phyloP scores from a whole-genome alignment of 2,797 vertebrate genomes.

The Lindbergichthys nudifrons region DNA sequence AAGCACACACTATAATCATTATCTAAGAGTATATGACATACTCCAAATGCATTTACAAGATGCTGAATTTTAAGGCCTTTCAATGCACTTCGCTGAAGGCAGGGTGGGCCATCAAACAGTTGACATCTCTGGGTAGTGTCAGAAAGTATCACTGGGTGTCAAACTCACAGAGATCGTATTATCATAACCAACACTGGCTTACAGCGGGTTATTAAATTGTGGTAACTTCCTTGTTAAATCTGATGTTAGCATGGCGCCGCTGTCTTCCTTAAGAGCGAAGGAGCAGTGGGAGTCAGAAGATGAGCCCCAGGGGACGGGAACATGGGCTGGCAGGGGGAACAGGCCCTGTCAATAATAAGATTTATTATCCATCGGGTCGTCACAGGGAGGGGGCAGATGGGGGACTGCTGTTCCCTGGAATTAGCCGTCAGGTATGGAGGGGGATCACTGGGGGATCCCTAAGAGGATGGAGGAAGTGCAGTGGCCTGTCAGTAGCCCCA shows the following conservation, averaged over 20 bases:
- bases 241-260: conserved; percentile 68
- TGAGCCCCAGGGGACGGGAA: conserved; percentile 78
- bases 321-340: conserved; percentile 59
- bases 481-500: conserved; percentile 67
- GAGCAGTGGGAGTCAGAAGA: conserved; percentile 76
- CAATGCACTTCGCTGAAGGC: conserved; percentile 36
- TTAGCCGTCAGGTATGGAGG: conserved; percentile 70
- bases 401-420: conserved; percentile 74
- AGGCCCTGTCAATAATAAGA: conserved; percentile 85
- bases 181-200: conserved; percentile 56
- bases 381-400: conserved; percentile 62
- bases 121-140: conserved; percentile 53
- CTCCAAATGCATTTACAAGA: conserved; percentile 24
- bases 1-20: conserved; percentile 6
- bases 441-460: conserved; percentile 59
- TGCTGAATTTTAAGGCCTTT: conserved; percentile 48
- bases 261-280: conserved; percentile 52
- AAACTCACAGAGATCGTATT: conserved; percentile 61
- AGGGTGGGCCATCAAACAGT: conserved; percentile 36
- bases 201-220: conserved; percentile 66
- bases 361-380: conserved; percentile 81
- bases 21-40: conserved; percentile 1
- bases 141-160: conserved; percentile 54
- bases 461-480: conserved; percentile 58
- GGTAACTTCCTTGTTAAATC: conserved; percentile 76